These are phyloP conservation scores for Stenolophus ochropezus DNA, from an alignment of 2,888 invertebrate genomes.

Conservation along the genomic window DNA sequence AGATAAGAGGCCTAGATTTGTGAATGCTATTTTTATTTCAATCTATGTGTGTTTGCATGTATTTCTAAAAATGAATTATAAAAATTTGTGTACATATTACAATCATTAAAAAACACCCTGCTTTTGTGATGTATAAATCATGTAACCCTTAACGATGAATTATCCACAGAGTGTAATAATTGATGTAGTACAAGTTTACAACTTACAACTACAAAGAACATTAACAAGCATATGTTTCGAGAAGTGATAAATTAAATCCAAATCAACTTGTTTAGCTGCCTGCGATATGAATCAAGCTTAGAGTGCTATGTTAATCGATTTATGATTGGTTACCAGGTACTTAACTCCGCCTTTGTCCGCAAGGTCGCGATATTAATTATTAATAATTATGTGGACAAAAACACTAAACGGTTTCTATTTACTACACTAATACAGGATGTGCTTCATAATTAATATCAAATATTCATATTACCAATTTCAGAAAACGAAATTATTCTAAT, in stretches of 20 bases:
- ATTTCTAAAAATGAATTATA: no score
- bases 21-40: no score
- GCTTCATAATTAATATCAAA: background rate
- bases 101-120: no score
- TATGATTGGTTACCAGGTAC: conserved; percentile 5
- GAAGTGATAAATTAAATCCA: conserved; percentile 2
- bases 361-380: conserved; percentile 28
- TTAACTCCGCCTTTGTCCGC: conserved; percentile 3
- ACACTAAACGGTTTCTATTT: background rate
- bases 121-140: no score
- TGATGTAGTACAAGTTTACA: background rate
- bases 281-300: conserved; percentile 9
- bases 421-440: background rate
- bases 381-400: conserved; percentile 30
- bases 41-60: no score
- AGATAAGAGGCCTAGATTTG: no score
- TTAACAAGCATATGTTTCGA: conserved; percentile 13
- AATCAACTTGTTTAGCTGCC: conserved; percentile 33
- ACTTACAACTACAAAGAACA: conserved; percentile 9
- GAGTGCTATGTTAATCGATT: conserved; percentile 32
- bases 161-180: no score
- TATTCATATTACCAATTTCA: background rate
- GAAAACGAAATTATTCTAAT: no score
- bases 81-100: no score
- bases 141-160: no score